Evolutionary conservation across 2,888 invertebrate genomes (phyloP).

Genomic region (Cosmopolites sordidus): DNA sequence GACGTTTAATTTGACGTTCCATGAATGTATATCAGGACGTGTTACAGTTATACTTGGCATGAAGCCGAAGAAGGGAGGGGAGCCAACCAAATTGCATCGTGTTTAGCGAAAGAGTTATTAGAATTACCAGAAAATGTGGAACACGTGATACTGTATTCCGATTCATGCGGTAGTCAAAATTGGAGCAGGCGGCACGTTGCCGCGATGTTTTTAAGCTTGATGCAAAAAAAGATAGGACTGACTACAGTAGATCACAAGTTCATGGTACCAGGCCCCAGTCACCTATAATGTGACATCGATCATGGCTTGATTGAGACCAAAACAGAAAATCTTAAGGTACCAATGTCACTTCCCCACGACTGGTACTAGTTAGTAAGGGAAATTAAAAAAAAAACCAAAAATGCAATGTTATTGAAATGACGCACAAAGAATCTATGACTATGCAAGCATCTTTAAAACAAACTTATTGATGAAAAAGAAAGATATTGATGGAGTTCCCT

Average conservation of each 20-base stretch:
- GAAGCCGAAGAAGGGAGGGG: slow-evolving; percentile 10
- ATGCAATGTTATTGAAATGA: no score
- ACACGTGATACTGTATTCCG: slow-evolving; percentile 23
- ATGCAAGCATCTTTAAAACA: not conserved
- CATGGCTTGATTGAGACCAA: slow-evolving; percentile 20
- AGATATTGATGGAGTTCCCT: not conserved
- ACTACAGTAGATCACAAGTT: slow-evolving; percentile 23
- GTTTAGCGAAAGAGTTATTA: slow-evolving; percentile 4
- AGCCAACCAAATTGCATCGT: slow-evolving; percentile 17
- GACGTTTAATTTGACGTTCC: no score
- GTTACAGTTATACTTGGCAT: slow-evolving; percentile 23
- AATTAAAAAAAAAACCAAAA: slow-evolving; percentile 12
- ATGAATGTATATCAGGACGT: slow-evolving; percentile 4
- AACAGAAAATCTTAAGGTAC: slow-evolving; percentile 15
- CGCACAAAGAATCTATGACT: no score
- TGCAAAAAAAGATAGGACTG: slow-evolving; percentile 8
- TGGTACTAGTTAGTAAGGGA: slow-evolving; percentile 15
- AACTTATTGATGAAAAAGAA: not conserved
- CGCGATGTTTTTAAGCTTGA: slow-evolving; percentile 18
- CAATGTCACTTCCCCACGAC: slow-evolving; percentile 16
- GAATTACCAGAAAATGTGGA: no score
- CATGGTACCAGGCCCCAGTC: slow-evolving; percentile 21
- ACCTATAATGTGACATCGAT: slow-evolving; percentile 23
- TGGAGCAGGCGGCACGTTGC: slow-evolving; percentile 18
- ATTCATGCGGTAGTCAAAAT: slow-evolving; percentile 20